phyloP scores from a whole-genome alignment of 2,113 vertebrate genomes.

The Sceloporus tristichus region DNA sequence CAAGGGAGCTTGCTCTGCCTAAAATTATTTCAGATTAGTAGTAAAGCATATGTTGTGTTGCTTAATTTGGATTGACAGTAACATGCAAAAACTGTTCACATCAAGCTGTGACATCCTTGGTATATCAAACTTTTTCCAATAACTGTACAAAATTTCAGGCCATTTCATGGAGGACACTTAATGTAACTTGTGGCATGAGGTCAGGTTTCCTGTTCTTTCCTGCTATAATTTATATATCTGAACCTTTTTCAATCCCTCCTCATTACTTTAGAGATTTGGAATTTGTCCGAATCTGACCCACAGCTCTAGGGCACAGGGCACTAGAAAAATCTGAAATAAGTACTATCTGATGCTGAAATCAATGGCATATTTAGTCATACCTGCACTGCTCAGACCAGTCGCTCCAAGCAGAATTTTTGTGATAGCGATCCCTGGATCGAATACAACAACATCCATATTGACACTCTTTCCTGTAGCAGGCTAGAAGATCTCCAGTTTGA shows the following conservation, averaged over 20 bases:
- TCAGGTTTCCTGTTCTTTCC: too few relatives aligned
- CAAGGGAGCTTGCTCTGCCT: background rate
- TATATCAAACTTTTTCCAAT: too few relatives aligned
- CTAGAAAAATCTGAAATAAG: too few relatives aligned
- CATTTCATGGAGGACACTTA: too few relatives aligned
- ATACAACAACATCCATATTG: background rate
- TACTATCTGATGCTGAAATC: background rate
- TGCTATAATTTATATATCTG: too few relatives aligned
- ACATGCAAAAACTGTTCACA: too few relatives aligned
- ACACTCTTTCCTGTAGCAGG: background rate
- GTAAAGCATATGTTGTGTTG: background rate
- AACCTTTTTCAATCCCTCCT: background rate
- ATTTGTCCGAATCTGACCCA: background rate
- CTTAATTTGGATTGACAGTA: too few relatives aligned
- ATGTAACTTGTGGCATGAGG: too few relatives aligned
- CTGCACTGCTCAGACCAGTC: conserved; percentile 26
- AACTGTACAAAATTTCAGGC: too few relatives aligned
- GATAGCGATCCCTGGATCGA: conserved; percentile 12
- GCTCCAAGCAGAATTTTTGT: conserved; percentile 18
- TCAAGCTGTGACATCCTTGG: too few relatives aligned
- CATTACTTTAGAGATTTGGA: background rate
- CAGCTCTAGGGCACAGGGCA: background rate
- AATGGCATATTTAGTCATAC: background rate
- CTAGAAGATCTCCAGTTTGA: background rate
- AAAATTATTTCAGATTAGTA: background rate